Conservation (phyloP, 2,797 vertebrate species). For the Bradypodion ventrale region DNA sequence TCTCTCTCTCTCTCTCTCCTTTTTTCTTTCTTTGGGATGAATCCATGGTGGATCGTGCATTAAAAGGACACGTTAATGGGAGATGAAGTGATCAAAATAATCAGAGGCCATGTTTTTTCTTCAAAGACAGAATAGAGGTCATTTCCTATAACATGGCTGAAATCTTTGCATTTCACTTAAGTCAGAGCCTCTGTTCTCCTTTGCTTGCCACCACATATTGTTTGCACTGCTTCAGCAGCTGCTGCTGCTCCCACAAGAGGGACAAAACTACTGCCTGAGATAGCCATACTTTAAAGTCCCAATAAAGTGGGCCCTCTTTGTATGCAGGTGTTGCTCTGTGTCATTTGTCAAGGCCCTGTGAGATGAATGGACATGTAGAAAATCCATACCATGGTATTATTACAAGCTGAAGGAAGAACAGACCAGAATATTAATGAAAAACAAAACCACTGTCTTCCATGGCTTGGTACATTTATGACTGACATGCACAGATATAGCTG, state of each 20-base stretch:
- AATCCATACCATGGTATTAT: neutral
- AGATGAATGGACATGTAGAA: constrained; percentile 28
- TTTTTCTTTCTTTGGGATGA: too few relatives aligned
- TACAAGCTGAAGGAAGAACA: constrained; percentile 9
- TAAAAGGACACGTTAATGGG: too few relatives aligned
- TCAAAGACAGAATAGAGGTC: too few relatives aligned
- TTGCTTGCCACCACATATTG: constrained; percentile 17
- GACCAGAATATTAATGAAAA: constrained; percentile 2
- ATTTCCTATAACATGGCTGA: too few relatives aligned
- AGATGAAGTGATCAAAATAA: too few relatives aligned
- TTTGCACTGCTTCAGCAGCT: constrained; percentile 17
- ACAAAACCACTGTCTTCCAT: constrained; percentile 3
- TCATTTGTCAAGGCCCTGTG: neutral
- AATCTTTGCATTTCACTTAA: neutral
- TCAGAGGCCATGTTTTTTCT: too few relatives aligned
- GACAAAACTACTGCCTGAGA: constrained; percentile 23
- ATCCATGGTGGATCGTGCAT: too few relatives aligned
- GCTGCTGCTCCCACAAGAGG: constrained; percentile 22
- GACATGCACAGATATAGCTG: neutral
- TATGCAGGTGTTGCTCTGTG: neutral
- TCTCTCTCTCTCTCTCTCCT: too few relatives aligned
- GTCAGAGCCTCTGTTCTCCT: neutral
- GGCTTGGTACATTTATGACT: neutral
- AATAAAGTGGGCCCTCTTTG: constrained; percentile 23
- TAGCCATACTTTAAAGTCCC: constrained; percentile 36